Percentiles rank a stretch among this genome's conserved stretches.
These are phyloP conservation scores for Papilio polytes DNA, from an alignment of 1,140 invertebrate species.

Conservation along the genomic window DNA sequence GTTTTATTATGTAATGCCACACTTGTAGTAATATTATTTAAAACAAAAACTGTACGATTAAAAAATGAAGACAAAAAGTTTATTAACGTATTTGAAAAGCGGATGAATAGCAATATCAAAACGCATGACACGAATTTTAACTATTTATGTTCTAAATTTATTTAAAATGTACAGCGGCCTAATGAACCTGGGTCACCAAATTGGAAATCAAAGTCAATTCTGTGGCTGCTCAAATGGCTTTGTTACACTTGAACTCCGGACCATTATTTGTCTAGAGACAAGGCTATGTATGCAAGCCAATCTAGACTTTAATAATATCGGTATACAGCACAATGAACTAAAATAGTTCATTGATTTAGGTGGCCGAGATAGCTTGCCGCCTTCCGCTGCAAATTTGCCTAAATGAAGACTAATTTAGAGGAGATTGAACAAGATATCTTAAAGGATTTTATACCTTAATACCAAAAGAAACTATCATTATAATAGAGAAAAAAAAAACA, in stretches of 20 bases:
- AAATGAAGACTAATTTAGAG: constrained; percentile 48
- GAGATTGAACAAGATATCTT: constrained; percentile 39
- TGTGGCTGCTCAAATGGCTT: constrained; percentile 44
- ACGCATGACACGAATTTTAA: background rate
- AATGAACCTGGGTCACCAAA: constrained; percentile 41
- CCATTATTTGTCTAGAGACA: constrained; percentile 23
- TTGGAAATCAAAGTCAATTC: constrained; percentile 48
- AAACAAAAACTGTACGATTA: background rate
- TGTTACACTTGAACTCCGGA: constrained; percentile 45
- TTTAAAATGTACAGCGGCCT: constrained; percentile 20
- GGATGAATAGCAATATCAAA: background rate
- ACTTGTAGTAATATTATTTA: background rate
- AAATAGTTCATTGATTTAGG: background rate
- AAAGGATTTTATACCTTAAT: background rate
- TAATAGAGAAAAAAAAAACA: background rate
- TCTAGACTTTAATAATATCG: background rate
- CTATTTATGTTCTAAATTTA: background rate
- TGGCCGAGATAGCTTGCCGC: constrained; percentile 39
- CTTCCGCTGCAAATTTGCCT: constrained; percentile 45
- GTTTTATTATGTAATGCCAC: background rate
- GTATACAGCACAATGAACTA: constrained; percentile 8
- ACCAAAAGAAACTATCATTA: background rate
- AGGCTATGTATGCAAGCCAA: constrained; percentile 12
- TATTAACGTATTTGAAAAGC: background rate
- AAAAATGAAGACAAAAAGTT: background rate